Percentiles rank a stretch among this genome's conserved stretches.
Conservation (phyloP, 2,113 vertebrate genomes). For the Brachyhypopomus gauderio region DNA sequence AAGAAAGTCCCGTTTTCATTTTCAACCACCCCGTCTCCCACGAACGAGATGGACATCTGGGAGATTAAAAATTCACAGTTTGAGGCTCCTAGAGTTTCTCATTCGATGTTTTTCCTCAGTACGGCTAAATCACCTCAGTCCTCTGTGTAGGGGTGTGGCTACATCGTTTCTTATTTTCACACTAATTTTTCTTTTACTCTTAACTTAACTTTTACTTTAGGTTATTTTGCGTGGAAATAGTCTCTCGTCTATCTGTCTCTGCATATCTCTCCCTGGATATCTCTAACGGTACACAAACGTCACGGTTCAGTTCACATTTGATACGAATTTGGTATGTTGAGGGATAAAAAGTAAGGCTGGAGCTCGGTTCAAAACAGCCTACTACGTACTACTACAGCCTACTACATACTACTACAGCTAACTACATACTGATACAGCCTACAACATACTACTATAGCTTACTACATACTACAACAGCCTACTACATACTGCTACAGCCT, state of each 20-base stretch:
- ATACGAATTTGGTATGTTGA: too few species aligned
- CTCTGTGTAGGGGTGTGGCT: not conserved
- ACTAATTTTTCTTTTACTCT: slow-evolving; percentile 49
- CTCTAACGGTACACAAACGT: too few species aligned
- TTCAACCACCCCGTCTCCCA: not conserved
- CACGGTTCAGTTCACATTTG: too few species aligned
- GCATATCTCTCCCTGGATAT: too few species aligned
- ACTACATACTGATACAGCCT: too few species aligned
- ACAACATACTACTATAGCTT: too few species aligned
- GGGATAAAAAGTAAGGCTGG: too few species aligned
- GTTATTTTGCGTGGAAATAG: not conserved
- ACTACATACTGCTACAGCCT: too few species aligned
- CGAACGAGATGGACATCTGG: not conserved
- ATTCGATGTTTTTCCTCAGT: not conserved
- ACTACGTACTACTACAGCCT: too few species aligned
- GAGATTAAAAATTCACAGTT: slow-evolving; percentile 15
- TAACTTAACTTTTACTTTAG: not conserved
- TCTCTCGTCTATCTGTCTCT: slow-evolving; percentile 24
- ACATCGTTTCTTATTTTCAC: not conserved
- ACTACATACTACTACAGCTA: too few species aligned
- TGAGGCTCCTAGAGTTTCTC: slow-evolving; percentile 11
- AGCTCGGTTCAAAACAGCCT: too few species aligned
- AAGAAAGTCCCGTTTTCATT: slow-evolving; percentile 51
- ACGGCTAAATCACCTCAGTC: slow-evolving; percentile 1
- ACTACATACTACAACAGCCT: too few species aligned